Base-by-base conservation (phyloP, 1,140 invertebrate species). In the Agraylea sexmaculata region DNA sequence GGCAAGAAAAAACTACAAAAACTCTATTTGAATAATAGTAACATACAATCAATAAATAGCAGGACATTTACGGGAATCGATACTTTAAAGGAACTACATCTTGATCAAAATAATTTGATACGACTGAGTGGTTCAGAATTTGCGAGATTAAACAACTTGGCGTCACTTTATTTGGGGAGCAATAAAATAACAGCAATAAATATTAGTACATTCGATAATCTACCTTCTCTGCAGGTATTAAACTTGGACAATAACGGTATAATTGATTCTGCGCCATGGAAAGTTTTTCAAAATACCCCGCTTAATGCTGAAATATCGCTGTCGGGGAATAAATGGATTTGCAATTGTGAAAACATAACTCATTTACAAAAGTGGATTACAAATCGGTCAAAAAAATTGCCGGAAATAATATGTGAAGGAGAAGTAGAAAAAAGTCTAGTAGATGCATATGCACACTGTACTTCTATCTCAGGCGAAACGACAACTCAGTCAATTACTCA, bases 1-100 rank as follows among this genome's bases (percentile, higher is more conserved):
- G 86, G 86, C 13, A 76, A 87, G 47, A 88, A 87, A 57, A 84
- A 87, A 60, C 67, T 90, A 25, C 75, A 80, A 61, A 75, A 84
- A 35, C 66, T 90, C 23, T 87, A 80, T 58, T 73, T 87, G 20
- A 91, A 90, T 63, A 78, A 83, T 54, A 86, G 83, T 51, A 80
- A 80, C 53, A 80, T 91, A 12, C 69, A 73, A 28, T 69, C 74
- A 4, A 75, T 90, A 46, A 73, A 81, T 52, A 89, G 89, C 64
- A 74, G 80, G 56, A 86, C 85, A 13, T 89, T 91, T 62, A 87
- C 80, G 57, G 85, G 86, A 7, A 70, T 87, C 25, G 78, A 78
- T 47, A 74, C 78, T 38, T 59, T 89, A 31, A 66, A 71, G 50
- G 63, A 83, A 11, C 69, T 88, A 27, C 82, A 87, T 59, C 70